These are phyloP conservation scores for Caenorhabditis zanzibari DNA, from an alignment of 2,888 invertebrate species.

Conservation along the genomic window DNA sequence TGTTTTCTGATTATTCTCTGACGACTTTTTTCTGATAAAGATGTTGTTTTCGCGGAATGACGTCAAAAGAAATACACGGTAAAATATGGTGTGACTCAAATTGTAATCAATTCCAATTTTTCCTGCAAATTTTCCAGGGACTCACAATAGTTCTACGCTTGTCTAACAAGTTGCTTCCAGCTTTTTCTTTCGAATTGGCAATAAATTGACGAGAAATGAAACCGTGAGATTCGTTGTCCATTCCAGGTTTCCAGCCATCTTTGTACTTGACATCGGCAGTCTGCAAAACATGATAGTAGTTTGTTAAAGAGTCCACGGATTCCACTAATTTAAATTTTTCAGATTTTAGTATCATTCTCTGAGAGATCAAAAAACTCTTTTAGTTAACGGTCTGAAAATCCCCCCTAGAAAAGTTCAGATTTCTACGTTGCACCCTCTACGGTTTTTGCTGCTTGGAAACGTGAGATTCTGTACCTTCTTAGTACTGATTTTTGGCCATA, in stretches of 20 bases:
- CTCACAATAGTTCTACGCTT: conserved; percentile 67
- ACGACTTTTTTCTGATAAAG: conserved; percentile 40
- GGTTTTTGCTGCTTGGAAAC: too few species aligned
- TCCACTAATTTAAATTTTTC: too few species aligned
- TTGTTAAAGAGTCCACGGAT: too few species aligned
- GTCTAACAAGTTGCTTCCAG: conserved; percentile 79
- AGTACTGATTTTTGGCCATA: too few species aligned
- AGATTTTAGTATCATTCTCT: background rate
- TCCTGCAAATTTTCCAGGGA: conserved; percentile 10
- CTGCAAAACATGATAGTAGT: conserved; percentile 54
- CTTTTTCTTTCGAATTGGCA: conserved; percentile 74
- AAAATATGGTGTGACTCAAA: conserved; percentile 49
- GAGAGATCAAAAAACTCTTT: too few species aligned
- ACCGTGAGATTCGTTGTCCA: conserved; percentile 75
- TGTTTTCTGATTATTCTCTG: conserved; percentile 42
- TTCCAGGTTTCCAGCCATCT: conserved; percentile 74
- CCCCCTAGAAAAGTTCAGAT: too few species aligned
- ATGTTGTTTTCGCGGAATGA: conserved; percentile 50
- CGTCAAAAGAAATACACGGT: conserved; percentile 25
- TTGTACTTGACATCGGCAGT: conserved; percentile 75
- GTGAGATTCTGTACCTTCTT: too few species aligned
- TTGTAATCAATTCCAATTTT: conserved; percentile 5
- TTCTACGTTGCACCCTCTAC: too few species aligned
- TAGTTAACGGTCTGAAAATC: too few species aligned
- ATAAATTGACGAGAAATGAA: conserved; percentile 79